Percentiles rank a stretch among this genome's conserved stretches.
phyloP scores from a whole-genome alignment of 2,888 invertebrate genomes.

The Zygaena filipendulae region DNA sequence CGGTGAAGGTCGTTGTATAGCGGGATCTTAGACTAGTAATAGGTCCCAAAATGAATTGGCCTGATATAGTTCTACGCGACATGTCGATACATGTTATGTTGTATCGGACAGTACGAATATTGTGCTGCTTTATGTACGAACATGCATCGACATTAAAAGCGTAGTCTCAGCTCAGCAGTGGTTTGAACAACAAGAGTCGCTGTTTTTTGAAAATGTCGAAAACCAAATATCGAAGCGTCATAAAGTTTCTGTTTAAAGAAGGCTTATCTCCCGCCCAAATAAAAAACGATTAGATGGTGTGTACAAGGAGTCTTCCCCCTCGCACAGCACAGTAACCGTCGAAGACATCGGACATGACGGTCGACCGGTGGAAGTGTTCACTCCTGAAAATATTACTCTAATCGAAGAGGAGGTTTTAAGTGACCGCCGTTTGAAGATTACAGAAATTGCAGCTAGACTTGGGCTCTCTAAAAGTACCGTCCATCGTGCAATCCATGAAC shows the following conservation, averaged over 20 bases:
- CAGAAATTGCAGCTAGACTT: neutral
- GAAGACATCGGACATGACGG: conserved; percentile 3
- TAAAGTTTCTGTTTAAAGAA: conserved; percentile 2
- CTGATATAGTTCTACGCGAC: too few relatives aligned
- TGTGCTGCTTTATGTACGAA: too few relatives aligned
- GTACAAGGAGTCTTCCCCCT: neutral
- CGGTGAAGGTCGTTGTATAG: neutral
- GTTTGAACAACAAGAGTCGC: too few relatives aligned
- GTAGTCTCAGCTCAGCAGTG: too few relatives aligned
- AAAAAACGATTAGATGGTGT: conserved; percentile 1
- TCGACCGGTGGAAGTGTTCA: conserved; percentile 3
- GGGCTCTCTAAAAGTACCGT: neutral
- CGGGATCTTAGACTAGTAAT: neutral
- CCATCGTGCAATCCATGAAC: neutral
- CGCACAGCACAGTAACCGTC: conserved; percentile 2
- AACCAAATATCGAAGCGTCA: conserved; percentile 1
- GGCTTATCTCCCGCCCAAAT: neutral
- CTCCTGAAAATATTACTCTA: conserved; percentile 1
- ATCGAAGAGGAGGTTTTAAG: conserved; percentile 1
- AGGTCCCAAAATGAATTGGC: neutral
- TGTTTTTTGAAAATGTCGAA: too few relatives aligned
- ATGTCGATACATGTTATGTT: too few relatives aligned
- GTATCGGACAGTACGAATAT: too few relatives aligned
- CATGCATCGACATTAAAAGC: too few relatives aligned
- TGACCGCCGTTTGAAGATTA: too few relatives aligned